Percentiles rank a stretch among this genome's conserved stretches.
Evolutionary conservation across 2,888 invertebrate species (phyloP).

Genomic region (Thecophora atra): DNA sequence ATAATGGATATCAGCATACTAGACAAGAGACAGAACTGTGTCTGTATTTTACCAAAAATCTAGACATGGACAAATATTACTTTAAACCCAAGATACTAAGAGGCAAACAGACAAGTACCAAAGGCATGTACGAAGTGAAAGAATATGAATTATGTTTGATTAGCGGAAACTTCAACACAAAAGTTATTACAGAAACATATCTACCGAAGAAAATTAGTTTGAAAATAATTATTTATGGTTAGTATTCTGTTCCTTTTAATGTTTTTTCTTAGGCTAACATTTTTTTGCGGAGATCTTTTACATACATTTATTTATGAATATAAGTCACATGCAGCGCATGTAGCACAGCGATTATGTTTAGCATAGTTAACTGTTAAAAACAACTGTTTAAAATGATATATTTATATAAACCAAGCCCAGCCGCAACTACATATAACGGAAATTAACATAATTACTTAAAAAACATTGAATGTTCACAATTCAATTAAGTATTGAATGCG

Average conservation of each 20-base stretch:
- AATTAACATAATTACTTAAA: slow-evolving; percentile 29
- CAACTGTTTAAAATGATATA: slow-evolving; percentile 20
- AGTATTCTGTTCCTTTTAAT: no score
- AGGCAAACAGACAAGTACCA: background rate
- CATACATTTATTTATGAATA: no score
- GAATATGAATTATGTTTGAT: background rate
- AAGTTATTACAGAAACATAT: no score
- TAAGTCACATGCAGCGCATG: background rate
- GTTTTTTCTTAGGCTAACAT: no score
- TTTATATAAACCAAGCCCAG: slow-evolving; percentile 16
- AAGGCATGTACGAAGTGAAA: background rate
- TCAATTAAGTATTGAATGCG: slow-evolving; percentile 31
- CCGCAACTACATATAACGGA: slow-evolving; percentile 20
- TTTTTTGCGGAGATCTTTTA: no score
- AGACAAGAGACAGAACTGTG: background rate
- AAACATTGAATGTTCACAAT: slow-evolving; percentile 27
- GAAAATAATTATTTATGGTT: no score
- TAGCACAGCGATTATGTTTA: no score
- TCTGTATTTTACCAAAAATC: no score
- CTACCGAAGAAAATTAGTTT: no score
- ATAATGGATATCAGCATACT: background rate
- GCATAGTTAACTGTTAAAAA: background rate
- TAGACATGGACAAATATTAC: background rate
- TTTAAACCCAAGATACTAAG: no score
- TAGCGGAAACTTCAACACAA: no score